Base-by-base conservation (phyloP, 2,113 vertebrate species). In the Triplophysa dalaica region DNA sequence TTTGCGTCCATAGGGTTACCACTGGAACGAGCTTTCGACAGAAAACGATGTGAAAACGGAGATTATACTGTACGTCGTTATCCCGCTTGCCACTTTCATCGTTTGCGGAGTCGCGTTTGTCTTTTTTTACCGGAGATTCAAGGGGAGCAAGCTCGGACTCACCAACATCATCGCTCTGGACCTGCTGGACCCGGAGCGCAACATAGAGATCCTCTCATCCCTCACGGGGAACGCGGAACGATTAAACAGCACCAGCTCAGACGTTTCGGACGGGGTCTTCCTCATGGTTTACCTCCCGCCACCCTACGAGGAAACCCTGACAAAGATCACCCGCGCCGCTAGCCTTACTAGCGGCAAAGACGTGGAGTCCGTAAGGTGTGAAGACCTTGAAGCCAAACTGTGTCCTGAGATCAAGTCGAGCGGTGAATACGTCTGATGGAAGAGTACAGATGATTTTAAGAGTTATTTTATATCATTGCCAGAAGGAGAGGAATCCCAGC, bases 261-360 rank as follows among this genome's bases (percentile, higher is more conserved):
- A 91, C 2, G 83, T 84, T 3, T 91, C 91, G 0, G 93, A 95
- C 0, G 90, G 89, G 0, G 91, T 93, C 0, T 92, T 93, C 33
- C 90, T 94, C 54, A 90, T 93, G 0, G 79, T 91, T 10, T 93
- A 93, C 50, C 90, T 94, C 61, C 94, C 94, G 1, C 95, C 95
- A 0, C 95, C 95, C 0, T 98, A 97, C 0, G 94, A 97, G 80
- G 95, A 97, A 74, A 95, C 95, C 65, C 94, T 94, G 45, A 92
- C 90, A 83, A 94, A 92, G 79, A 88, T 90, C 70, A 85, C 88
- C 0, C 88, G 88, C 0, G 92, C 91, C 4, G 89, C 93, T 84
- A 94, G 93, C 85, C 72, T 91, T 45, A 86, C 84, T 86, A 89
- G 89, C 68, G 87, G 89, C 69, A 90, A 85, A 62, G 90, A 90